Conservation (phyloP, 2,113 vertebrate genomes). For the Eulemur rufifrons region DNA sequence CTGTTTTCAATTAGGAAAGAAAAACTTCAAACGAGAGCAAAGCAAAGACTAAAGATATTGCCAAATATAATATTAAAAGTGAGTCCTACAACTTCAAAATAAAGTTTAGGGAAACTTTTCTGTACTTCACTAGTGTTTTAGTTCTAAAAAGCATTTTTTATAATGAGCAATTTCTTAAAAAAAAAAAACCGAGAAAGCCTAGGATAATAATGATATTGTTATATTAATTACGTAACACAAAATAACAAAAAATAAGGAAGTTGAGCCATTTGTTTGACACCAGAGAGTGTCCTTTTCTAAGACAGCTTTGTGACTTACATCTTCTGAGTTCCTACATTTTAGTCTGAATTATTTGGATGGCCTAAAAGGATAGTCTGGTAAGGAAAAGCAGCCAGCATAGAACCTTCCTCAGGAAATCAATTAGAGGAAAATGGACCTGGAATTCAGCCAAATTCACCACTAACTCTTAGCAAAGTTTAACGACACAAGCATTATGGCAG, state of each 20-base stretch:
- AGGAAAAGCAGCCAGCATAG: background rate
- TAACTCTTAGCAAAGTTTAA: background rate
- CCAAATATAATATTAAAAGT: background rate
- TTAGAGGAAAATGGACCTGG: background rate
- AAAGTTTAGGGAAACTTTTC: background rate
- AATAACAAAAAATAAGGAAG: background rate
- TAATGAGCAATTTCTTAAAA: background rate
- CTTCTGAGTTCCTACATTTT: background rate
- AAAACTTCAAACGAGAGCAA: background rate
- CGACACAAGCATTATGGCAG: background rate
- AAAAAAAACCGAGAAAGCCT: background rate
- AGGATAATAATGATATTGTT: background rate
- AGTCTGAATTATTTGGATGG: background rate
- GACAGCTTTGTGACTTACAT: background rate
- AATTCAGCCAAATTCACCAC: background rate
- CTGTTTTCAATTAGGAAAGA: background rate
- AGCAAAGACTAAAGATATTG: background rate
- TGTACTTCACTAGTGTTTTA: background rate
- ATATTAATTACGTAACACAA: background rate
- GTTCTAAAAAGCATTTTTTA: background rate
- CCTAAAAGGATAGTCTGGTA: background rate
- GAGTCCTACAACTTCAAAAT: background rate
- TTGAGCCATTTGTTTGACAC: background rate
- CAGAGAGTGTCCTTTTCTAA: background rate
- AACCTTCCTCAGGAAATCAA: background rate